Conservation (phyloP, 2,113 vertebrate genomes). For the Aptenodytes patagonicus region DNA sequence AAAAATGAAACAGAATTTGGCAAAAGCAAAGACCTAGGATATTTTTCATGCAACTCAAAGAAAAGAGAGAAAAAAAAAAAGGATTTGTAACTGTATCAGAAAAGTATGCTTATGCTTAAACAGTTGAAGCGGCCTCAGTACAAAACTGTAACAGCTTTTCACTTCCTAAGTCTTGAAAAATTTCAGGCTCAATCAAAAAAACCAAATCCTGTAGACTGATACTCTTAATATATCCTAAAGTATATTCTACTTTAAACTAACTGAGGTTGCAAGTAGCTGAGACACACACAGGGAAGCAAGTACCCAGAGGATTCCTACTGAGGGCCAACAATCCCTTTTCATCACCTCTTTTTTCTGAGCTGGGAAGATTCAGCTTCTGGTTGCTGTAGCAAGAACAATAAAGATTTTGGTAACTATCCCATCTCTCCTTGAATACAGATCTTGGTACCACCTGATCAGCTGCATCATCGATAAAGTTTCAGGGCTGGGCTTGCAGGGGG, state of each 20-base stretch:
- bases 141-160: not conserved
- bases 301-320: not conserved
- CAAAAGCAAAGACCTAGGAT: not conserved
- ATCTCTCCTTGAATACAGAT: not conserved
- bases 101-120: not conserved
- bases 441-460: not conserved
- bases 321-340: not conserved
- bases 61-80: too few species aligned
- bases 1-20: not conserved
- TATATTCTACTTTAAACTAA: not conserved
- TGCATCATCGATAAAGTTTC: not conserved
- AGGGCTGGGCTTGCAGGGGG: not conserved
- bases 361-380: not conserved
- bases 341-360: not conserved
- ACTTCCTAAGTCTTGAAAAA: not conserved
- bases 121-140: not conserved
- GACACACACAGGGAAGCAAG: not conserved
- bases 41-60: not conserved
- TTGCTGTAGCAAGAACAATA: not conserved
- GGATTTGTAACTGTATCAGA: not conserved
- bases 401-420: not conserved
- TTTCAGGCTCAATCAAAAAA: not conserved
- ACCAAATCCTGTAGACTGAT: not conserved
- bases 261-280: not conserved
- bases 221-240: not conserved